Percentiles rank a stretch among this genome's conserved stretches.
Evolutionary conservation across 2,797 vertebrate species (phyloP).

Genomic region (Aldrovandia affinis): DNA sequence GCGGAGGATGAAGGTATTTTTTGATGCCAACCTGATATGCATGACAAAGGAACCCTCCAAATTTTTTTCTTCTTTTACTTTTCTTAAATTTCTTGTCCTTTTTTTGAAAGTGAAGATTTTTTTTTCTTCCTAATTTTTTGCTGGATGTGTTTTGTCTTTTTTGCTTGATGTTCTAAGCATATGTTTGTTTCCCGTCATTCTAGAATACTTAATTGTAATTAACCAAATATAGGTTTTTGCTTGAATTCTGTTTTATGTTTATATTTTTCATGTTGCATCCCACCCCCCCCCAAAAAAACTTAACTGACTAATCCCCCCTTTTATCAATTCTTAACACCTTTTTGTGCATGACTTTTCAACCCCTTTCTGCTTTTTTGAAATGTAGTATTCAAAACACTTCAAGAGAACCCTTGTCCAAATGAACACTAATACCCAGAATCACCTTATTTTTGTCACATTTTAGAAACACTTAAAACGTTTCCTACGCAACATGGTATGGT

Average conservation of each 20-base stretch:
- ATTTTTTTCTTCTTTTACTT: constrained; percentile 95
- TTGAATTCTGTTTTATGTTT: constrained; percentile 72
- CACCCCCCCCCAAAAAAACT: constrained; percentile 74
- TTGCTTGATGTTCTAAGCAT: constrained; percentile 93
- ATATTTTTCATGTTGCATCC: constrained; percentile 93
- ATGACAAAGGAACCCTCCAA: constrained; percentile 88
- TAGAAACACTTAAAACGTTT: constrained; percentile 67
- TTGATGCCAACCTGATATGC: constrained; percentile 94
- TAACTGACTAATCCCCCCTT: constrained; percentile 83
- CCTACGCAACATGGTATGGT: constrained; percentile 73
- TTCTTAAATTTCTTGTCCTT: constrained; percentile 98
- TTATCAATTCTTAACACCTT: constrained; percentile 82
- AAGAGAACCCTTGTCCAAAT: constrained; percentile 22
- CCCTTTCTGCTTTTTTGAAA: constrained; percentile 52
- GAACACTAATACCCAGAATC: constrained; percentile 33
- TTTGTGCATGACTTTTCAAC: constrained; percentile 44
- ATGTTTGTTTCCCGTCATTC: constrained; percentile 75
- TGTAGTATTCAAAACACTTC: constrained; percentile 42
- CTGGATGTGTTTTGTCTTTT: constrained; percentile 98
- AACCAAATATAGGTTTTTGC: constrained; percentile 74
- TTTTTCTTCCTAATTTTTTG: constrained; percentile 90
- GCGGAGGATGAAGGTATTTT: constrained; percentile 99
- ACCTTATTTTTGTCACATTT: constrained; percentile 6
- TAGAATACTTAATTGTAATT: constrained; percentile 69
- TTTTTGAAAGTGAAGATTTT: constrained; percentile 92